Conservation (phyloP, 2,113 vertebrate species). For the Silurus glanis region DNA sequence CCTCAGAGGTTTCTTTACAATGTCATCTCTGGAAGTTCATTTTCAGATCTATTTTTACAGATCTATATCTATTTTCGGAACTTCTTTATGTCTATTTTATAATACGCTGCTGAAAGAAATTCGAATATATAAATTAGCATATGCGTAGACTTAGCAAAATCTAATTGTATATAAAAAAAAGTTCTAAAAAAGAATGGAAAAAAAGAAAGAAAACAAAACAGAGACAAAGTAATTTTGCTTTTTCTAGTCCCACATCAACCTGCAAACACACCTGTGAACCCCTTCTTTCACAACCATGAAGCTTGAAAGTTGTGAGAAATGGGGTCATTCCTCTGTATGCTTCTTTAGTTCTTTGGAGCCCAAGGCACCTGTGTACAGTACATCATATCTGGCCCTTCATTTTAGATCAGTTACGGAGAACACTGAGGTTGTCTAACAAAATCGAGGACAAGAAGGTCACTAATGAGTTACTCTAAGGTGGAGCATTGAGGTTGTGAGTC, state of each 20-base stretch:
- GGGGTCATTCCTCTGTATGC: slow-evolving; percentile 7
- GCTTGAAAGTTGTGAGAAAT: slow-evolving; percentile 17
- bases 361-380: slow-evolving; percentile 14
- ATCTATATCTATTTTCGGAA: not conserved
- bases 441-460: slow-evolving; percentile 2
- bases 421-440: not conserved
- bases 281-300: not conserved
- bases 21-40: not conserved
- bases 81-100: too few relatives aligned
- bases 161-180: too few relatives aligned
- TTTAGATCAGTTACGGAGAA: not conserved
- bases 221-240: not conserved
- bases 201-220: too few relatives aligned
- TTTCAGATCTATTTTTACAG: too few relatives aligned
- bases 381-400: slow-evolving; percentile 13
- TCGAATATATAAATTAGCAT: not conserved
- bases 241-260: not conserved
- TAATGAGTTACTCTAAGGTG: not conserved
- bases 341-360: not conserved
- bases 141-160: not conserved
- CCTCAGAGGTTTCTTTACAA: not conserved
- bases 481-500: not conserved
- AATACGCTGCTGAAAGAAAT: not conserved
- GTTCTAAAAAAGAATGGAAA: too few relatives aligned
- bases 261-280: slow-evolving; percentile 16